A percentile compares a stretch with the other conserved stretches of the same genome.
These are phyloP conservation scores for Cebus imitator DNA, from an alignment of 2,113 vertebrate genomes.

Conservation along the genomic window DNA sequence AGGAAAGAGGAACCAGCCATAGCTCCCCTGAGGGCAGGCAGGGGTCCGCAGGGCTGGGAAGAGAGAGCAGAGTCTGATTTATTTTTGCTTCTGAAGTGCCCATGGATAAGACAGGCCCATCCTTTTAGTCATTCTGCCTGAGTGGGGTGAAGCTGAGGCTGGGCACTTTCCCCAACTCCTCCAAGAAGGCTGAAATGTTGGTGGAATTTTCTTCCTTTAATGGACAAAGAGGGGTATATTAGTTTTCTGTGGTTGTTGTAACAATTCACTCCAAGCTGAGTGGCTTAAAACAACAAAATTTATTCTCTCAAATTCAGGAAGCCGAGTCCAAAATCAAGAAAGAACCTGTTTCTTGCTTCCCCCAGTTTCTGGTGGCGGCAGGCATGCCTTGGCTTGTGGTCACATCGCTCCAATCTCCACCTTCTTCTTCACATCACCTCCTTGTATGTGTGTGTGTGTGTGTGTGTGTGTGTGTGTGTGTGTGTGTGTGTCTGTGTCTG, in stretches of 20 bases:
- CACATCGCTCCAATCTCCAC: neutral
- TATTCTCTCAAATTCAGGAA: neutral
- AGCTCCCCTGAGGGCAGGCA: neutral
- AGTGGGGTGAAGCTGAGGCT: too few relatives aligned
- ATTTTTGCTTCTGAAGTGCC: neutral
- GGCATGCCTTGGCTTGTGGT: too few relatives aligned
- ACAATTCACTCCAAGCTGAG: too few relatives aligned
- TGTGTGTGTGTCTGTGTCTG: too few relatives aligned
- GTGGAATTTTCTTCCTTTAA: neutral
- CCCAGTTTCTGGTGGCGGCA: neutral
- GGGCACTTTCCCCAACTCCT: neutral
- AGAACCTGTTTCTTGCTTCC: neutral
- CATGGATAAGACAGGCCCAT: rapidly evolving
- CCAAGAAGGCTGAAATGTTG: neutral
- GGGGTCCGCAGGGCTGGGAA: neutral
- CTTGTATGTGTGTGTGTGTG: neutral
- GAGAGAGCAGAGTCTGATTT: neutral
- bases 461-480: neutral
- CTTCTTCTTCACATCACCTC: neutral
- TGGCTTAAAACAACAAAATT: neutral
- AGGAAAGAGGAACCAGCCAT: neutral
- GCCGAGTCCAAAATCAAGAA: too few relatives aligned
- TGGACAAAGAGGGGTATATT: neutral
- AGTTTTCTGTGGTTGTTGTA: neutral
- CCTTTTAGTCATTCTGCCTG: neutral